Evolutionary conservation across 23 tunicate genomes (phyloP).

Genomic region (Diplosoma virens): DNA sequence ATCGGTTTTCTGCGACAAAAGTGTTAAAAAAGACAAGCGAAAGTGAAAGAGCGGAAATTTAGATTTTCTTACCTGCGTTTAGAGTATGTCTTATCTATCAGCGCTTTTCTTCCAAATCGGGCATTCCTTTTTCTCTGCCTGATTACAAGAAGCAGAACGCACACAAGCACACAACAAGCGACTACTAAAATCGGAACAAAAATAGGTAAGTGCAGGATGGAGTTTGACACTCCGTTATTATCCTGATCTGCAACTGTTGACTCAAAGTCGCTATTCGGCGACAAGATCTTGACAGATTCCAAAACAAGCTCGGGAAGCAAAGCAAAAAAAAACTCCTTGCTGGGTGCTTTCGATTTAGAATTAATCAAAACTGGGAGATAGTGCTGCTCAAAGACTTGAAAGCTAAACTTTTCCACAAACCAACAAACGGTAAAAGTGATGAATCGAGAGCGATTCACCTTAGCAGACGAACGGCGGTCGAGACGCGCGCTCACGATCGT

Average conservation of each 20-base stretch:
- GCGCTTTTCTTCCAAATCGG: not conserved
- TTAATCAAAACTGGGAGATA: not conserved
- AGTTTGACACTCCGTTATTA: not conserved
- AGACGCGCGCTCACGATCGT: not conserved
- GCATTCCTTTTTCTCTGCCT: not conserved
- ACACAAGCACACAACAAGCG: not conserved
- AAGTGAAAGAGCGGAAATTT: no score
- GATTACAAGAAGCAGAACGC: not conserved
- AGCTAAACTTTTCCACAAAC: slow-evolving; percentile 14
- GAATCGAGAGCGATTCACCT: no score
- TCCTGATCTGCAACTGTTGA: not conserved
- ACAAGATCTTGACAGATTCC: not conserved
- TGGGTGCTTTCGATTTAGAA: not conserved
- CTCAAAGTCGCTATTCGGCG: not conserved
- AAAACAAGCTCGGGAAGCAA: not conserved
- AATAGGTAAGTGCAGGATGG: not conserved
- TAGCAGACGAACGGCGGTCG: not conserved
- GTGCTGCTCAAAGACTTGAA: not conserved
- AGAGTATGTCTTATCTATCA: not conserved
- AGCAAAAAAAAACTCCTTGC: not conserved
- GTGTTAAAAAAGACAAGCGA: not conserved
- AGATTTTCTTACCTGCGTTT: slow-evolving; percentile 8
- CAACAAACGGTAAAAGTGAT: not conserved
- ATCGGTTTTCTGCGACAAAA: not conserved
- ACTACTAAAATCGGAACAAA: not conserved